These are phyloP conservation scores for Callosobruchus maculatus DNA, from an alignment of 2,888 invertebrate species.

Conservation along the genomic window DNA sequence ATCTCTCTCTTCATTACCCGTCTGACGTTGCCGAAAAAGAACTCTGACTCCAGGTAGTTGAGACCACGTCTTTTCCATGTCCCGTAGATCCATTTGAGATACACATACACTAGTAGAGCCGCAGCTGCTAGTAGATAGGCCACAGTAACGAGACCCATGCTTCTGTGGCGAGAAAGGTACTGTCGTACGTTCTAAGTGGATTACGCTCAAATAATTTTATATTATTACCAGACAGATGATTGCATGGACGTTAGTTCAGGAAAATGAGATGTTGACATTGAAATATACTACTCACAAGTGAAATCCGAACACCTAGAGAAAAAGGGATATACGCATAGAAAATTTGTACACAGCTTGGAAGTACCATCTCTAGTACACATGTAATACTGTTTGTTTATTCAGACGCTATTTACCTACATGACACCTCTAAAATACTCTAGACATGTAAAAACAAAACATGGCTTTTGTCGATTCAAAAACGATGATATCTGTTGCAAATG, in stretches of 20 bases:
- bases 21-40: slow-evolving; percentile 14
- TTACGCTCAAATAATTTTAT: neutral
- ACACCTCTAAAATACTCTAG: too few species aligned
- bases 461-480: too few species aligned
- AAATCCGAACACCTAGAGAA: too few species aligned
- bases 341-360: too few species aligned
- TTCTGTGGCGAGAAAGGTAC: neutral
- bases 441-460: too few species aligned
- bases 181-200: neutral
- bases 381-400: too few species aligned
- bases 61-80: slow-evolving; percentile 36
- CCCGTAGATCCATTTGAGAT: slow-evolving; percentile 23
- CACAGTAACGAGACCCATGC: neutral
- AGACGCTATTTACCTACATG: too few species aligned
- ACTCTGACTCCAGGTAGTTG: slow-evolving; percentile 16
- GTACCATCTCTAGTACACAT: too few species aligned
- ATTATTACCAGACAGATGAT: neutral
- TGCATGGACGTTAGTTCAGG: neutral
- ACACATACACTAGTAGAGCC: slow-evolving; percentile 7
- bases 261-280: neutral
- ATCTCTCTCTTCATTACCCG: slow-evolving; percentile 4
- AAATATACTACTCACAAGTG: too few species aligned
- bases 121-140: neutral
- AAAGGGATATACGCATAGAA: too few species aligned
- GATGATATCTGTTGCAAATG: too few species aligned